phyloP scores from a whole-genome alignment of 2,113 vertebrate species.

The Anarhynchus alexandrinus region DNA sequence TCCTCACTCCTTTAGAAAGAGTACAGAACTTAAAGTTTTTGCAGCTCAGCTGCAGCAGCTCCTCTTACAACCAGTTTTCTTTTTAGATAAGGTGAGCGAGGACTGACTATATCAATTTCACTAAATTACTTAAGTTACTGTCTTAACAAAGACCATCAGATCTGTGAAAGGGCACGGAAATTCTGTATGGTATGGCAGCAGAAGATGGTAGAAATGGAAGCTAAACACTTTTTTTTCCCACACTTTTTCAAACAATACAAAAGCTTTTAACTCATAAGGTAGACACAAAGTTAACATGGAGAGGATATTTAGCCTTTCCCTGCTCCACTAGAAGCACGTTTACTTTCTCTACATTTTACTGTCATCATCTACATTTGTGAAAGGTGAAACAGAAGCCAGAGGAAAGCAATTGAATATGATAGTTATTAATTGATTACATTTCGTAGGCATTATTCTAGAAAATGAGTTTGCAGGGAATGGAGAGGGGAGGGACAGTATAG shows the following conservation, averaged over 20 bases:
- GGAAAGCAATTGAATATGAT: neutral
- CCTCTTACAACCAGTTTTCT: neutral
- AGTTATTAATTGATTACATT: neutral
- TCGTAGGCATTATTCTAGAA: neutral
- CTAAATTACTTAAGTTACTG: neutral
- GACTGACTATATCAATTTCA: neutral
- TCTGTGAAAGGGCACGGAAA: neutral
- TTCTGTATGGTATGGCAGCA: neutral
- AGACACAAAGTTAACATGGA: fast-evolving
- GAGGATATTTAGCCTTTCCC: neutral
- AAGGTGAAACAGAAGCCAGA: neutral
- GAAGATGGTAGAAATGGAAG: neutral
- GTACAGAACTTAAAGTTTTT: neutral
- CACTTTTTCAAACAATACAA: neutral
- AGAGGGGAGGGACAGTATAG: neutral
- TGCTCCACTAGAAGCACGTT: neutral
- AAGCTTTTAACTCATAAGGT: neutral
- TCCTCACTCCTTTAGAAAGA: neutral
- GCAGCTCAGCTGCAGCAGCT: neutral
- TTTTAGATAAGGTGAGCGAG: neutral
- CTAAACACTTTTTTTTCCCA: neutral
- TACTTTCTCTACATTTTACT: neutral
- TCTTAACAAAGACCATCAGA: neutral
- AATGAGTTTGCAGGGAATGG: neutral
- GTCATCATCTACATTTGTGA: neutral